These are phyloP conservation scores for Plebejus anna DNA, from an alignment of 2,888 invertebrate genomes.

Conservation along the genomic window DNA sequence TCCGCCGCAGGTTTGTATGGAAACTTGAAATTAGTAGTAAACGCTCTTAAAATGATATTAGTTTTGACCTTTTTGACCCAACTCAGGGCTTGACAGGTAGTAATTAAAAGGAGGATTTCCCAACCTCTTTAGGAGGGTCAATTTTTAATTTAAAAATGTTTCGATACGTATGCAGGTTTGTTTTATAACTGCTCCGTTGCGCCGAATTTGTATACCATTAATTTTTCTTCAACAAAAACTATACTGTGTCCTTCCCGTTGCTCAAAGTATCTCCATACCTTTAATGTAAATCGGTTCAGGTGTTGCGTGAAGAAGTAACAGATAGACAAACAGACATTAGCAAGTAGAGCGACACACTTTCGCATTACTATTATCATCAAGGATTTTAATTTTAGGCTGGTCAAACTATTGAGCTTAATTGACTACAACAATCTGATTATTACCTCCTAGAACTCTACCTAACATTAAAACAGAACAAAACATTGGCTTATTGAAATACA, in stretches of 20 bases:
- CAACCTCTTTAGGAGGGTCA: neutral
- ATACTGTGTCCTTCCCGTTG: too few relatives aligned
- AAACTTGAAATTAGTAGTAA: too few relatives aligned
- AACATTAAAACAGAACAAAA: neutral
- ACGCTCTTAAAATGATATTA: neutral
- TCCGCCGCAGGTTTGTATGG: too few relatives aligned
- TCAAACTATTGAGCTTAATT: neutral
- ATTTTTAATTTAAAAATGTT: neutral
- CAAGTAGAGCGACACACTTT: too few relatives aligned
- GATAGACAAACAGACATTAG: too few relatives aligned
- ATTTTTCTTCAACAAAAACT: too few relatives aligned
- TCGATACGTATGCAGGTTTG: neutral
- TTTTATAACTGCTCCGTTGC: neutral
- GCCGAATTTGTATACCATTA: too few relatives aligned
- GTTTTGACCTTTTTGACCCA: neutral
- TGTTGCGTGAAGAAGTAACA: too few relatives aligned
- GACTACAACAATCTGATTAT: neutral
- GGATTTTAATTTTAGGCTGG: too few relatives aligned
- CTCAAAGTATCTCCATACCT: too few relatives aligned
- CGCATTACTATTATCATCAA: too few relatives aligned
- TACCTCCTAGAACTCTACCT: neutral
- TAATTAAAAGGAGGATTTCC: neutral
- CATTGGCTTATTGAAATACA: constrained; percentile 13
- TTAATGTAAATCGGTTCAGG: too few relatives aligned
- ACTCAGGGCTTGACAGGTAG: neutral